A percentile compares a stretch with the other conserved stretches of the same genome.
Conservation (phyloP, 2,888 invertebrate genomes). For the Tromatobia lineatoria region DNA sequence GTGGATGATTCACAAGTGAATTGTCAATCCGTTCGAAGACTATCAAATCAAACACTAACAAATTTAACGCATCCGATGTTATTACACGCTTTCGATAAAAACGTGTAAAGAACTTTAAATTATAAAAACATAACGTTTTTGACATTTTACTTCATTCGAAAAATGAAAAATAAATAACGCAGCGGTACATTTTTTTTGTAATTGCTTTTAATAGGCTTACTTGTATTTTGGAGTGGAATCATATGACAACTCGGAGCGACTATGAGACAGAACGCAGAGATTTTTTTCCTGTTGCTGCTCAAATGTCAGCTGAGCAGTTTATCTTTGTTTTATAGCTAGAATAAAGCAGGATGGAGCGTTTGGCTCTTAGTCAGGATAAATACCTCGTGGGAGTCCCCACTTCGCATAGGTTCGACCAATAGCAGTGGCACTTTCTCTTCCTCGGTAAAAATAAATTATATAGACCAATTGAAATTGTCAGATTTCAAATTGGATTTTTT, state of each 20-base stretch:
- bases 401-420: slow-evolving; percentile 11
- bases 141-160: background rate
- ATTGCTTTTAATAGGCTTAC: no score
- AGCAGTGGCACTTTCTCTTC: background rate
- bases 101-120: no score
- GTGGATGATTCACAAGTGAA: no score
- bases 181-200: background rate
- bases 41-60: no score
- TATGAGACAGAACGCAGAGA: background rate
- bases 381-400: background rate
- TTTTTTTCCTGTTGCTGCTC: background rate
- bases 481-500: no score
- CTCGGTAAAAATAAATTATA: no score
- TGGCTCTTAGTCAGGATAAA: background rate
- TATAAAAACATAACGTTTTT: no score
- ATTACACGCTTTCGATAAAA: no score
- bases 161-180: background rate
- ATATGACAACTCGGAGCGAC: background rate
- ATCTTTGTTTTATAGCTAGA: background rate
- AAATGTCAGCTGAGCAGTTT: slow-evolving; percentile 4
- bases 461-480: no score
- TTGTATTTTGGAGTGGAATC: background rate
- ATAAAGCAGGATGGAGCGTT: background rate
- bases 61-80: no score
- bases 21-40: no score